Percentiles rank a stretch among this genome's conserved stretches.
phyloP scores from a whole-genome alignment of 2,113 vertebrate species.

The Clupea harengus region DNA sequence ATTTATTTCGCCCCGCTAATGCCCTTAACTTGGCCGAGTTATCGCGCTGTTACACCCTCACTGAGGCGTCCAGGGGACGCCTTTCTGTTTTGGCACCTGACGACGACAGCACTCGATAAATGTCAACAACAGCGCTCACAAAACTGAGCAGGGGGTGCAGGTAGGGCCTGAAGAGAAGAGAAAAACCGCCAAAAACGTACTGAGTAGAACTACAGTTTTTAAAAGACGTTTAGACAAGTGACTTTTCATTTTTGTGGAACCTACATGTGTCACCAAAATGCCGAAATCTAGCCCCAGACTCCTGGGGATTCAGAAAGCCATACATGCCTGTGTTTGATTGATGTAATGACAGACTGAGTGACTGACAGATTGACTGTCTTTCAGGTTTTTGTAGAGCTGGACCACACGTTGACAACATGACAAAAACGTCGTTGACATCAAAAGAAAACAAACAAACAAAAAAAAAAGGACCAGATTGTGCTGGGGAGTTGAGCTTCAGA shows the following conservation, averaged over 20 bases:
- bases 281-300: neutral
- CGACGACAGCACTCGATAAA: neutral
- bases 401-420: slow-evolving; percentile 79
- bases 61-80: slow-evolving; percentile 53
- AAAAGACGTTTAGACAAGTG: too few relatives aligned
- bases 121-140: neutral
- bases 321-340: neutral
- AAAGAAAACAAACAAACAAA: slow-evolving; percentile 59
- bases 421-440: slow-evolving; percentile 56
- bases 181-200: neutral
- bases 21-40: slow-evolving; percentile 72
- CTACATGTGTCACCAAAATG: too few relatives aligned
- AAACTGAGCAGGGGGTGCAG: neutral
- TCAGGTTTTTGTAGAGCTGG: slow-evolving; percentile 85
- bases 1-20: slow-evolving; percentile 69
- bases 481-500: slow-evolving; percentile 73
- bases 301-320: neutral
- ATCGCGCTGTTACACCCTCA: slow-evolving; percentile 69
- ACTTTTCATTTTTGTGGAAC: too few relatives aligned
- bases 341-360: neutral
- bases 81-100: slow-evolving; percentile 46
- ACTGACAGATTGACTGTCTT: slow-evolving; percentile 47
- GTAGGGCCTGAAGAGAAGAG: neutral
- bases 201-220: too few relatives aligned
- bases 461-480: slow-evolving; percentile 63